A percentile compares a stretch with the other conserved stretches of the same genome.
Conservation (phyloP, 2,888 invertebrate genomes). For the Meteorus cinctellus region DNA sequence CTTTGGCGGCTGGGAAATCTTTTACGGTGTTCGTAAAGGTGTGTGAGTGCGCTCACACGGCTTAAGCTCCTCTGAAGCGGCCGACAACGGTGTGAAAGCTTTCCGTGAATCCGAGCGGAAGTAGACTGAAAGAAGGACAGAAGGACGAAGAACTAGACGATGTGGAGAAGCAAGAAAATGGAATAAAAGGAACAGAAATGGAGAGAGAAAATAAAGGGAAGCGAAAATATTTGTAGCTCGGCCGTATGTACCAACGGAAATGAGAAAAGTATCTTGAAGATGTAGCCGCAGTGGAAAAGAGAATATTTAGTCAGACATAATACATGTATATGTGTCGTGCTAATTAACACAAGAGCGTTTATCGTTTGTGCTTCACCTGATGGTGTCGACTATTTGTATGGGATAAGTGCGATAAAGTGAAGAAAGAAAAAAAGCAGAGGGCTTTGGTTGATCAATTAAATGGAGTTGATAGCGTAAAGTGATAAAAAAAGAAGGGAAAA, state of each 20-base stretch:
- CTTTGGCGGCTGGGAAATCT: conserved; percentile 25
- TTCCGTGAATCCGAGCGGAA: conserved; percentile 19
- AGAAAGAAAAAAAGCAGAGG: neutral
- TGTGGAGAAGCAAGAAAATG: conserved; percentile 11
- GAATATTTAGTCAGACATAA: conserved; percentile 8
- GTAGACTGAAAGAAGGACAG: conserved; percentile 17
- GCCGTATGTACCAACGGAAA: conserved; percentile 33
- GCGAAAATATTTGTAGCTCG: neutral
- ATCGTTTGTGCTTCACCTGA: neutral
- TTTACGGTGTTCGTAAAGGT: conserved; percentile 17
- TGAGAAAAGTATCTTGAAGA: conserved; percentile 21
- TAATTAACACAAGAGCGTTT: neutral
- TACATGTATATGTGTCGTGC: neutral
- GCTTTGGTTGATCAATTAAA: conserved; percentile 20
- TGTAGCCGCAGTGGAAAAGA: conserved; percentile 33
- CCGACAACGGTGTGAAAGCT: conserved; percentile 32
- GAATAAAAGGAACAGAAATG: conserved; percentile 11
- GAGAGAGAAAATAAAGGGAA: conserved; percentile 18
- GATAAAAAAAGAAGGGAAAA: conserved; percentile 22
- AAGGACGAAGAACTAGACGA: conserved; percentile 18
- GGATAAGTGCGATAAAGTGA: conserved; percentile 1
- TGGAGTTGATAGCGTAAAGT: neutral
- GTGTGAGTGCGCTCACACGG: neutral
- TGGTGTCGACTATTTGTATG: conserved; percentile 12
- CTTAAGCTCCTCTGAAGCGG: conserved; percentile 13